Evolutionary conservation across 2,888 invertebrate species (phyloP), one percentile per base, ranked within the genome.

Genomic region (Oxystoma pomonae): DNA sequence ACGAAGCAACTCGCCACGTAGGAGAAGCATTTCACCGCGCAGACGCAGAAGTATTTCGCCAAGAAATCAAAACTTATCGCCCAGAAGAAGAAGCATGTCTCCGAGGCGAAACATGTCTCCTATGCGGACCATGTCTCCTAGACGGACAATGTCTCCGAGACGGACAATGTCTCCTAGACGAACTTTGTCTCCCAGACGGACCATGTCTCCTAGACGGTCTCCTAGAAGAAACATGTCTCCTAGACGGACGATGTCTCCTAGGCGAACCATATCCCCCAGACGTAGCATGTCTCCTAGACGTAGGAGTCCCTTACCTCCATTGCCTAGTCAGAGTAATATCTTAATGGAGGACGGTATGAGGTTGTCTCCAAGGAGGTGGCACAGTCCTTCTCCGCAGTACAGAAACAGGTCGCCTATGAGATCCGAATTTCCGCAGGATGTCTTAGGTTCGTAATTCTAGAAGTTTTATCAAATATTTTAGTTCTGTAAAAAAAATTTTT

Each of bases 261-360:
- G 35, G 12, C 2, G 57, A 20, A 17, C 20, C 1, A 59, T 55
- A 61, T 55, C 18, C 53, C 17, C 20, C 61, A 61, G 1, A 57
- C 67, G 16, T 21, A 12, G 17, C 57, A 59, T n/a, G 5, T 58
- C 65, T 5, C 58, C 63, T 17, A 65, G 66, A 62, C 64, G 62
- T n/a, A 60, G 58, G 3, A 61, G 57, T 16, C 67, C 65, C 3
- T 67, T 67, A 18, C 62, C 65, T 52, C 57, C 61, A 7, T 73
- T 72, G 2, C 72, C 73, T 0, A 69, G 60, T 56, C 58, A 68
- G 35, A 60, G 64, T 56, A 22, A 52, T n/a, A 56, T 58, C 62
- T 60, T 61, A 49, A 53, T 52, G 20, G 62, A n/a, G n/a, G n/a
- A n/a, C n/a, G n/a, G n/a, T n/a, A n/a, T n/a, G n/a, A n/a, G n/a